Base-by-base conservation (phyloP, 2,797 vertebrate genomes). In the Cephalopachus bancanus region DNA sequence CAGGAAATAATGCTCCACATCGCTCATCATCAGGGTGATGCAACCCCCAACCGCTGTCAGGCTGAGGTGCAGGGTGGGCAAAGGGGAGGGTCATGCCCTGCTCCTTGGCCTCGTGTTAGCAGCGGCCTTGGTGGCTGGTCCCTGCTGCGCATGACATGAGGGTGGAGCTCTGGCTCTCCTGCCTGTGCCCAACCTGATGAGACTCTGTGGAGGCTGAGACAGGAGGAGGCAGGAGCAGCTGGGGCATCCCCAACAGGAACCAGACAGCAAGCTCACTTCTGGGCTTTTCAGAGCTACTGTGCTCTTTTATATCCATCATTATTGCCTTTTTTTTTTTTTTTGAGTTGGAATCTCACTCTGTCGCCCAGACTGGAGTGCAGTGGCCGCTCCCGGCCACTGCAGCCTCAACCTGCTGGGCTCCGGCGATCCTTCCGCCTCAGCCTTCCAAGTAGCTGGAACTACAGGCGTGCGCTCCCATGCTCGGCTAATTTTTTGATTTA, bases 31-130 rank as follows among this genome's bases (percentile, higher is more conserved):
- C 7, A 15, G 72, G 55, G n/a, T 33, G 59, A 59, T 2, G 12
- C n/a, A 16, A 14, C 4, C 37, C 76, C 22, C 4, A 79, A 9
- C 76, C n/a, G 15, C 83, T 71, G 76, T 30, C 5, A 59, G 80
- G 26, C 9, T 1, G 37, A 62, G 28, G 16, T n/a, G 30, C 28
- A 14, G 19, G 59, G 26, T 20, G 14, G 57, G 69, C 49, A 57
- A 26, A 83, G 28, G 14, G 30, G 33, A 69, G 24, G 6, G 0
- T 1, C 10, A 0, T 0, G 51, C 10, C 30, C 10, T 15, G 5
- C 24, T 28, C 91, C 30, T 24, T 26, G 24, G 22, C 30, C 16
- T 19, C 9, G 33, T 1, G 3, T 17, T 10, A 12, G 49, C 0
- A 0, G 1, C 64, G 51, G 59, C 53, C 72, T 62, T 30, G 19